These are phyloP conservation scores for Drosophila neocordata DNA, from an alignment of 1,140 invertebrate genomes.

Conservation along the genomic window DNA sequence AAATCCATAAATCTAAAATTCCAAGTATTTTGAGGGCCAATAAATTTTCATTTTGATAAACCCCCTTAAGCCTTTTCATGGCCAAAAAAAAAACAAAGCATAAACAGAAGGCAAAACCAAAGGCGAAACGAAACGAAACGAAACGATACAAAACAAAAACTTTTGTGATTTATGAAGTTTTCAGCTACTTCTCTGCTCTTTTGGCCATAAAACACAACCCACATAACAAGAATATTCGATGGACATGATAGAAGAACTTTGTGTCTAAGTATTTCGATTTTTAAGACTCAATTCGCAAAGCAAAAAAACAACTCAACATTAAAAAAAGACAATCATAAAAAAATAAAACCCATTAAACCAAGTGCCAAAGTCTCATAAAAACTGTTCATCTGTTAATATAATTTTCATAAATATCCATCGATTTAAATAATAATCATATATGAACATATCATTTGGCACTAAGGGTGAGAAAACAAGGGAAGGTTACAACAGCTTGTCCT, in stretches of 20 bases:
- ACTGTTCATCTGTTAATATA: conserved; percentile 60
- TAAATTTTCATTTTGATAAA: conserved; percentile 81
- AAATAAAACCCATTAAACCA: conserved; percentile 28
- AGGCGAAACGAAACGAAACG: conserved; percentile 1
- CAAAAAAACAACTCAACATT: conserved; percentile 24
- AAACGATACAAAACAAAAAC: conserved; percentile 18
- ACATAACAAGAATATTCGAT: conserved; percentile 38
- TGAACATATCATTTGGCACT: conserved; percentile 26
- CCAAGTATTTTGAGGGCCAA: conserved; percentile 66
- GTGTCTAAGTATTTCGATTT: conserved; percentile 60
- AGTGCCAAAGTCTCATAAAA: conserved; percentile 51
- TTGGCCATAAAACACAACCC: conserved; percentile 71
- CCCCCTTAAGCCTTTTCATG: conserved; percentile 78
- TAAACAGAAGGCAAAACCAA: neutral
- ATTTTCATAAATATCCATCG: conserved; percentile 61
- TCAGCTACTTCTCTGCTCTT: conserved; percentile 58
- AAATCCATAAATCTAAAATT: conserved; percentile 75
- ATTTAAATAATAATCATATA: conserved; percentile 64
- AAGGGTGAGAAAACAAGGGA: neutral
- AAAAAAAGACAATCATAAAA: conserved; percentile 39
- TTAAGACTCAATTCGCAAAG: conserved; percentile 49
- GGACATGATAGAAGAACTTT: conserved; percentile 60
- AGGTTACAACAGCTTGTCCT: conserved; percentile 57
- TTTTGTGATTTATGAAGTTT: conserved; percentile 80
- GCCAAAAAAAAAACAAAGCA: conserved; percentile 60